Evolutionary conservation across 2,888 invertebrate genomes (phyloP).

Genomic region (Mythimna lalbum): DNA sequence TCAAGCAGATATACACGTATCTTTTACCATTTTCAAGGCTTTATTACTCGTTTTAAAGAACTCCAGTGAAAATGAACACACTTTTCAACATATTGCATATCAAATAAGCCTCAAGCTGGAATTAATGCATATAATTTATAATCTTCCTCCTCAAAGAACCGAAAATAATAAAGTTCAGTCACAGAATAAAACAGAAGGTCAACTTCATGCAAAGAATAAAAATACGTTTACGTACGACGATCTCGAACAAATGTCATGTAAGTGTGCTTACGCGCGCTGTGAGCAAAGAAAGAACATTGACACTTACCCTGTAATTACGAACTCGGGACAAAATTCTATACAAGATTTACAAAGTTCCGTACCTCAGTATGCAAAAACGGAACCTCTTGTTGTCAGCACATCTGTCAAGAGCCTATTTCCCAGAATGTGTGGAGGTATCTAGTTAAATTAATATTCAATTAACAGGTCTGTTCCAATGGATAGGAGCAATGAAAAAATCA

Average conservation of each 20-base stretch:
- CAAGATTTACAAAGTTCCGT: no score
- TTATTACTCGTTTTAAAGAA: no score
- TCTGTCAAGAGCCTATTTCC: no score
- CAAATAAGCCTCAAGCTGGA: not conserved
- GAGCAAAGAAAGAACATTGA: not conserved
- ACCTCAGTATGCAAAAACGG: no score
- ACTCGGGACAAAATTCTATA: not conserved
- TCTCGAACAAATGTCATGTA: not conserved
- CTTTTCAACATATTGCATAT: not conserved
- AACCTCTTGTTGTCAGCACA: no score
- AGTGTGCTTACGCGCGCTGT: not conserved
- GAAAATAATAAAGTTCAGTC: constrained; percentile 68
- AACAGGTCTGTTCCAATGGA: no score
- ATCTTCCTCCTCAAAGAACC: constrained; percentile 28
- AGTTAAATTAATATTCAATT: no score
- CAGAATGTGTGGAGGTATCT: no score
- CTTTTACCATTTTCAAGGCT: no score
- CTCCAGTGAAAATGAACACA: not conserved
- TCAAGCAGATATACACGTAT: no score
- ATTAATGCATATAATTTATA: constrained; percentile 24
- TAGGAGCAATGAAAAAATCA: no score
- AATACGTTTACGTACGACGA: no score
- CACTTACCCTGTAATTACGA: not conserved
- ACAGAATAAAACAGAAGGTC: constrained; percentile 14
- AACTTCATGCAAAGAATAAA: rapidly evolving